Evolutionary conservation across 1,140 invertebrate genomes (phyloP).

Genomic region (Tetramorium alpestre): DNA sequence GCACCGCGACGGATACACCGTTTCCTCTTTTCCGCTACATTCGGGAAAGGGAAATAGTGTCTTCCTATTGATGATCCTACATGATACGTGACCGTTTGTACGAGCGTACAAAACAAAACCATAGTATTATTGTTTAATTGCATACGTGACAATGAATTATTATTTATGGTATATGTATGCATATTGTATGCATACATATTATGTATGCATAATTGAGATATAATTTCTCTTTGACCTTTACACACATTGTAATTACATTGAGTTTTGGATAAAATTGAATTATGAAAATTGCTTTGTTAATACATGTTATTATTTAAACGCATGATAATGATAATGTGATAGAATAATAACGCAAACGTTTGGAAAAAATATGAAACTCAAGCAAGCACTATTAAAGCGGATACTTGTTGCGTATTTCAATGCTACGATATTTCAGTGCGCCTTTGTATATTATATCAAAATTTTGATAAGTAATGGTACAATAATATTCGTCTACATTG

Average conservation of each 20-base stretch:
- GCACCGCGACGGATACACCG: slow-evolving; percentile 35
- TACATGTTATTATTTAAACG: neutral
- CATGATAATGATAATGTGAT: neutral
- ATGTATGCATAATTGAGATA: neutral
- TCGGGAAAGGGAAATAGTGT: neutral
- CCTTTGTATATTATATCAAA: neutral
- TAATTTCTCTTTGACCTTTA: neutral
- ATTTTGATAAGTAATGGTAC: neutral
- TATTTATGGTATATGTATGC: neutral
- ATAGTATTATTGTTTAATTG: neutral
- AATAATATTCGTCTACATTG: neutral
- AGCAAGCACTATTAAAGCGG: too few species aligned
- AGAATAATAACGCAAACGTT: neutral
- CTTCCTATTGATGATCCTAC: too few species aligned
- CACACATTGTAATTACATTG: neutral
- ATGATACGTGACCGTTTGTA: neutral
- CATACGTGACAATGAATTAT: neutral
- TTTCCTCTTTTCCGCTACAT: slow-evolving; percentile 44
- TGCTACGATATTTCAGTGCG: too few species aligned
- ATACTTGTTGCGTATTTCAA: neutral
- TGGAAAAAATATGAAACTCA: neutral
- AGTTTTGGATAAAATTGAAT: neutral
- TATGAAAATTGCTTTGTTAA: neutral
- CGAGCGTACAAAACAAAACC: neutral
- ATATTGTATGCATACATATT: neutral